A percentile compares a stretch with the other conserved stretches of the same genome.
phyloP scores from a whole-genome alignment of 2,888 invertebrate genomes.

The Hyposoter didymator region DNA sequence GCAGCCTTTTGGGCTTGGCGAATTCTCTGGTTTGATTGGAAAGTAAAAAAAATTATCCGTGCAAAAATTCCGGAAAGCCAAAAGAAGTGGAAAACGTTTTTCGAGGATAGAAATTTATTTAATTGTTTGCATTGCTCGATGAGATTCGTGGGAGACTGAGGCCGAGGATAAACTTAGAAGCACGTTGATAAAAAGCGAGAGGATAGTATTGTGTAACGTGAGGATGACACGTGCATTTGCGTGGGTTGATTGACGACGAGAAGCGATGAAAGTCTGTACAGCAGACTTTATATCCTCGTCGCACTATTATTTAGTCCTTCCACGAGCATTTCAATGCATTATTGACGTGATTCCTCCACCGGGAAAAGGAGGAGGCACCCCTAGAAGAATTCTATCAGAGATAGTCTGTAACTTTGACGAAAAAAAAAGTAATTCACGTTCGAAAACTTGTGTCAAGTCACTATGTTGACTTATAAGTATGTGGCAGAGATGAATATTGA shows the following conservation, averaged over 20 bases:
- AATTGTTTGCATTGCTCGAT: not conserved
- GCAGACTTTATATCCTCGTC: not conserved
- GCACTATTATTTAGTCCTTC: not conserved
- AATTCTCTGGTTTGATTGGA: too few species aligned
- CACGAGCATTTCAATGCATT: not conserved
- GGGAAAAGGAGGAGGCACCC: not conserved
- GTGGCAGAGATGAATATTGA: not conserved
- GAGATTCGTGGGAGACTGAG: not conserved
- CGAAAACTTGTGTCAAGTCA: not conserved
- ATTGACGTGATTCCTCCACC: not conserved
- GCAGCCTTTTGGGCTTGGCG: too few species aligned
- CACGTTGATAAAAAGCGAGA: slow-evolving; percentile 4
- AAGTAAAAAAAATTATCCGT: too few species aligned
- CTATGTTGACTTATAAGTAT: not conserved
- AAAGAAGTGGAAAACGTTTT: not conserved
- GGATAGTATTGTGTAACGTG: slow-evolving; percentile 48
- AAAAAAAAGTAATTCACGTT: not conserved
- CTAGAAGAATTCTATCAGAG: not conserved
- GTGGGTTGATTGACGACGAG: slow-evolving; percentile 50
- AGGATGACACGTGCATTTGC: slow-evolving; percentile 55
- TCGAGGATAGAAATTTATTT: not conserved
- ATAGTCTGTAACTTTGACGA: not conserved
- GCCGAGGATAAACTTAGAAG: slow-evolving; percentile 11
- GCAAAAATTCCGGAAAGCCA: too few species aligned
- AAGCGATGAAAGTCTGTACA: slow-evolving; percentile 20